These are phyloP conservation scores for Salvelinus fontinalis DNA, from an alignment of 2,113 vertebrate species.

Conservation along the genomic window DNA sequence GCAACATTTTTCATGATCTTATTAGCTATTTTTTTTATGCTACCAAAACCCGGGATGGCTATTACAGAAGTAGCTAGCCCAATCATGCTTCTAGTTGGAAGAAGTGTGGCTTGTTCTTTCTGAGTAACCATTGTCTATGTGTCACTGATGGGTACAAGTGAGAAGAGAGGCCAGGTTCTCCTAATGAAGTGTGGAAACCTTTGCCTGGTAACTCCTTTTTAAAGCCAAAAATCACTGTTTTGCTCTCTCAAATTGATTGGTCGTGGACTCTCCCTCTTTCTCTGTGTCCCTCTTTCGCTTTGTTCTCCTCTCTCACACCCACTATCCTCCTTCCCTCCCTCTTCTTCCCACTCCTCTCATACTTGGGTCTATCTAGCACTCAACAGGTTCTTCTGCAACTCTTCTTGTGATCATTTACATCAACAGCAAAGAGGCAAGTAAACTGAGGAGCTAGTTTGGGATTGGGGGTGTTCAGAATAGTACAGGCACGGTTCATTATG, in stretches of 20 bases:
- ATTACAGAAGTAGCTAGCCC: too few relatives aligned
- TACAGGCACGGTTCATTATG: background rate
- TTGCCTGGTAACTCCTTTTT: conserved; percentile 6
- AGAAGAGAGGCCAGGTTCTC: background rate
- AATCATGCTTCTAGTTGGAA: background rate
- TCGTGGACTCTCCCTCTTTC: conserved; percentile 9
- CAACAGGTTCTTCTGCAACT: background rate
- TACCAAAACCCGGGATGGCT: too few relatives aligned
- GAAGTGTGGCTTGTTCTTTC: conserved; percentile 1
- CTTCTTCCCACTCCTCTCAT: conserved; percentile 1
- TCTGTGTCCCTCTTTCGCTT: background rate
- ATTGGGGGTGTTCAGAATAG: too few relatives aligned
- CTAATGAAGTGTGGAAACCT: conserved; percentile 11
- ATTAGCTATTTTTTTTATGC: background rate
- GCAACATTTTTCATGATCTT: background rate
- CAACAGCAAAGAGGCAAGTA: background rate
- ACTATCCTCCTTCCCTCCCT: background rate
- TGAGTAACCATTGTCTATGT: background rate
- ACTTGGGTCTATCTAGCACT: background rate
- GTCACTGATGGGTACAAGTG: background rate
- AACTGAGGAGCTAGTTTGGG: background rate
- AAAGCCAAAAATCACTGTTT: conserved; percentile 5
- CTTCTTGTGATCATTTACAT: background rate
- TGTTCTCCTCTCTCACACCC: background rate
- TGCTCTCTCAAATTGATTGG: background rate